These are phyloP conservation scores for Progne subis DNA, from an alignment of 2,113 vertebrate genomes.

Conservation along the genomic window DNA sequence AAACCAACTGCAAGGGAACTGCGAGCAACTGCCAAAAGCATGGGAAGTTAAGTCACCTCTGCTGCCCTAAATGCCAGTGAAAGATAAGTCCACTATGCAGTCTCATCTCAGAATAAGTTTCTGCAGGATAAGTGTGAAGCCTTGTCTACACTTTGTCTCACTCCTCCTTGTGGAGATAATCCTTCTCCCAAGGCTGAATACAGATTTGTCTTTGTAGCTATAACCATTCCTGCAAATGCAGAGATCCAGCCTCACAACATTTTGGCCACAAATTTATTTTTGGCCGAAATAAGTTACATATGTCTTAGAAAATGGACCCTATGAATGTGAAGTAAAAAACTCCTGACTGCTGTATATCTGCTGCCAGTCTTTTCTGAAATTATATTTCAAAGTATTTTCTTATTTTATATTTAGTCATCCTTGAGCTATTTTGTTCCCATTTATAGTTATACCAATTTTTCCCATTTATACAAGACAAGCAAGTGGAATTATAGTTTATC, in stretches of 20 bases:
- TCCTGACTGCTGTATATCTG: not conserved
- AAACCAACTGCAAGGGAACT: not conserved
- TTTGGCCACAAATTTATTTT: not conserved
- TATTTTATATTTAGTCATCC: not conserved
- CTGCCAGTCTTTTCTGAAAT: not conserved
- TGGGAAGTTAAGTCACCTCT: not conserved
- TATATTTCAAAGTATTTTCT: not conserved
- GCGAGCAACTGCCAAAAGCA: not conserved
- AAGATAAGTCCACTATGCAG: not conserved
- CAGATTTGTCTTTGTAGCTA: not conserved
- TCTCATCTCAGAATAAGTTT: not conserved
- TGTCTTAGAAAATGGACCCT: not conserved
- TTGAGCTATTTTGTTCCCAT: not conserved
- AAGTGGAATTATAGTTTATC: not conserved
- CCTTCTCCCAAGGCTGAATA: not conserved
- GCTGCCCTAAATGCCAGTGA: not conserved
- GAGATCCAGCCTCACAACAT: not conserved
- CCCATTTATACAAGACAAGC: not conserved
- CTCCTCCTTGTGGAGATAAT: not conserved
- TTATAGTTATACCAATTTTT: not conserved
- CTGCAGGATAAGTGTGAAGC: not conserved
- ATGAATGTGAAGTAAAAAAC: not conserved
- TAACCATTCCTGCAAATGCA: not conserved
- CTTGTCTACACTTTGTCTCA: fast-evolving
- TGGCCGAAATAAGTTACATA: not conserved